phyloP scores from a whole-genome alignment of 2,888 invertebrate genomes.

The Lymantria monacha region DNA sequence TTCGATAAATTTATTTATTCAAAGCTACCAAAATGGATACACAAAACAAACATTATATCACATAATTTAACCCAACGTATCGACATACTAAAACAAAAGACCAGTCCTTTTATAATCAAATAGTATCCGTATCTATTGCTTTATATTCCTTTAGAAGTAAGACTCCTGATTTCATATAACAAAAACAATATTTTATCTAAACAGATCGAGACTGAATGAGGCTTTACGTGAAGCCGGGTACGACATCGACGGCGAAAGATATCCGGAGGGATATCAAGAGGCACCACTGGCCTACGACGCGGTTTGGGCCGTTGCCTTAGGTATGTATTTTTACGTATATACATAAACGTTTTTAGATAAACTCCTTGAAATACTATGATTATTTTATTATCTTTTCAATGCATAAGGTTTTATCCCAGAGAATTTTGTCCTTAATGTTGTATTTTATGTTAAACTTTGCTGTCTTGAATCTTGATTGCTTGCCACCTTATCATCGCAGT shows the following conservation, averaged over 20 bases:
- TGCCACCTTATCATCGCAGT: no score
- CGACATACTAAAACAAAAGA: neutral
- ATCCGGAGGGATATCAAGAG: slow-evolving; percentile 97
- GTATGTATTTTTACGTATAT: slow-evolving; percentile 65
- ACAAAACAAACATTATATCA: no score
- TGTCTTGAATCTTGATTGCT: no score
- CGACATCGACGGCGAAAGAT: slow-evolving; percentile 92
- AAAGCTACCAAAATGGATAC: no score
- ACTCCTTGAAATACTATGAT: slow-evolving; percentile 10
- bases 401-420: no score
- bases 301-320: slow-evolving; percentile 98
- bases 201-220: slow-evolving; percentile 89
- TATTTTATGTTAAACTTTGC: no score
- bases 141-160: slow-evolving; percentile 16
- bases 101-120: slow-evolving; percentile 14
- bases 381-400: neutral
- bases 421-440: no score
- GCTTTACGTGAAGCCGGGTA: slow-evolving; percentile 90
- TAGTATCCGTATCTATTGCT: slow-evolving; percentile 12
- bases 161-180: neutral
- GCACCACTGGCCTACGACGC: slow-evolving; percentile 99
- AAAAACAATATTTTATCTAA: slow-evolving; percentile 27
- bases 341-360: slow-evolving; percentile 17
- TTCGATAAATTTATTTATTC: no score
- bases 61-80: neutral